Evolutionary conservation across 1,140 invertebrate species (phyloP).

Genomic region (Antheraea mylitta): DNA sequence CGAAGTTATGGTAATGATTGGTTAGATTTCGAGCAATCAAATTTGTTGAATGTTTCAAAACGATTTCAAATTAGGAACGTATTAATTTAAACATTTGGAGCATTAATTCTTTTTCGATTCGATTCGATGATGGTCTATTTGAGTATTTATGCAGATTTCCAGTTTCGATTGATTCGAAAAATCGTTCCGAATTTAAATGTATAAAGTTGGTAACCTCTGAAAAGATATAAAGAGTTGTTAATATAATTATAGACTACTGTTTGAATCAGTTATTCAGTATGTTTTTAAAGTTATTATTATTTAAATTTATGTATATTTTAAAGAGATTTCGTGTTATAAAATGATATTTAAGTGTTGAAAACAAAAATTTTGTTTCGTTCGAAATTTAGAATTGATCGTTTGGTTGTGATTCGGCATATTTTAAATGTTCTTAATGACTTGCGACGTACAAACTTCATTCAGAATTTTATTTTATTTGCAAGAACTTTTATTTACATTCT

Average conservation of each 20-base stretch:
- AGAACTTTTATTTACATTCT: too few species aligned
- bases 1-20: background rate
- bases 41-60: conserved; percentile 19
- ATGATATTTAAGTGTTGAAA: conserved; percentile 12
- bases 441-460: background rate
- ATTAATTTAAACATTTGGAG: conserved; percentile 43
- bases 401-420: conserved; percentile 17
- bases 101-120: conserved; percentile 19
- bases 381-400: conserved; percentile 15
- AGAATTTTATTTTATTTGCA: too few species aligned
- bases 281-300: conserved; percentile 9
- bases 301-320: conserved; percentile 19
- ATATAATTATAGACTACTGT: conserved; percentile 40
- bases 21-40: background rate
- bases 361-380: conserved; percentile 13
- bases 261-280: conserved; percentile 5
- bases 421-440: conserved; percentile 3
- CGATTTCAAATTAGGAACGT: conserved; percentile 44
- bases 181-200: conserved; percentile 37
- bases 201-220: background rate
- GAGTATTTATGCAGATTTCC: conserved; percentile 36
- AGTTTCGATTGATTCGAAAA: conserved; percentile 43
- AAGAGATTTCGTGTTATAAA: conserved; percentile 9
- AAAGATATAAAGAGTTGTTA: conserved; percentile 19
- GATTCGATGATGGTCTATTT: background rate